A percentile compares a stretch with the other conserved stretches of the same genome.
These are phyloP conservation scores for Amia ocellicauda DNA, from an alignment of 2,113 vertebrate species.

Conservation along the genomic window DNA sequence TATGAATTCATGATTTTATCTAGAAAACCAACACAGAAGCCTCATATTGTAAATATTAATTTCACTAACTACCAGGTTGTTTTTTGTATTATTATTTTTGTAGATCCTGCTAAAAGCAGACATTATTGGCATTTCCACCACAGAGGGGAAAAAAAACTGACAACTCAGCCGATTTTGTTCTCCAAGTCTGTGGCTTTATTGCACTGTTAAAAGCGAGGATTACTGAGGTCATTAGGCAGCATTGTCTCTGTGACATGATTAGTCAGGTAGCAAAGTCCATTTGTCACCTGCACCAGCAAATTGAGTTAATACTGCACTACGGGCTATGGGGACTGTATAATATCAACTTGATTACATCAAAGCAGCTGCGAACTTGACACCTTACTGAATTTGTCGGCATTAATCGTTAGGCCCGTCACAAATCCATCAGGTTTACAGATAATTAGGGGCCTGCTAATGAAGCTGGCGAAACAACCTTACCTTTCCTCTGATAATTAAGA, in stretches of 20 bases:
- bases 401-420: slow-evolving; percentile 98
- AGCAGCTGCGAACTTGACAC: slow-evolving; percentile 95
- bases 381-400: slow-evolving; percentile 98
- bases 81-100: no score
- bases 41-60: no score
- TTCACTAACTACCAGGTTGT: neutral
- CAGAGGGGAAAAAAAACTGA: slow-evolving; percentile 37
- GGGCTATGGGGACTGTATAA: slow-evolving; percentile 92
- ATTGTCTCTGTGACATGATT: slow-evolving; percentile 98
- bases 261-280: slow-evolving; percentile 99
- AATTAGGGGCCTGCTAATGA: slow-evolving; percentile 98
- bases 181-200: slow-evolving; percentile 60
- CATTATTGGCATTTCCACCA: slow-evolving; percentile 41
- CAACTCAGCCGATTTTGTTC: slow-evolving; percentile 62
- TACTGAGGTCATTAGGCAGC: slow-evolving; percentile 92
- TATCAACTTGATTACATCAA: slow-evolving; percentile 98
- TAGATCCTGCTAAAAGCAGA: slow-evolving; percentile 33
- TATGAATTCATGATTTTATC: no score
- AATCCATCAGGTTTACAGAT: slow-evolving; percentile 99
- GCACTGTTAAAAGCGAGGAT: slow-evolving; percentile 83
- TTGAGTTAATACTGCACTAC: slow-evolving; percentile 91
- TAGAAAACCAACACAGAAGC: no score
- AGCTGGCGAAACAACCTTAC: slow-evolving; percentile 87
- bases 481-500: slow-evolving; percentile 93
- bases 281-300: slow-evolving; percentile 97